Base-by-base conservation (phyloP, 2,888 invertebrate species). In the Lacanobia oleracea region DNA sequence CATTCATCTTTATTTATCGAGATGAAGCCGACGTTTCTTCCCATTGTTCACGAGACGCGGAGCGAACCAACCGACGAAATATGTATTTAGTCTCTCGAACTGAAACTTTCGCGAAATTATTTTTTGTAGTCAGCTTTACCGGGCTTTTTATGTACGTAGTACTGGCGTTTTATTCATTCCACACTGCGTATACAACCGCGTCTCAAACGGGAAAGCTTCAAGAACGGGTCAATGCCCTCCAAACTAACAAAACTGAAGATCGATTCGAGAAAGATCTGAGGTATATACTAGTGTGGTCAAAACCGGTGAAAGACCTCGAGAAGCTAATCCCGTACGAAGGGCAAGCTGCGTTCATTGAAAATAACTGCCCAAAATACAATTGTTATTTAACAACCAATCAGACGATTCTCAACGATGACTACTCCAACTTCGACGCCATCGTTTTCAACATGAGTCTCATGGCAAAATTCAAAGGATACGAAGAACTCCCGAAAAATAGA, bases 101-200 rank as follows among this genome's bases (percentile, higher is more conserved):
- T 0, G 90, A 90, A 63, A 90, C 88, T 14, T 91, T 92, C 63
- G 91, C 91, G 3, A 94, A 93, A 87, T 83, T 94, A 82, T 95
- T 95, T 82, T 94, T 95, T 75, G 62, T 92, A n/a, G 77, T 95
- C 21, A 92, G 92, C 72, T 88, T 92, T 65, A 88, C 87, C 16
- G 94, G 94, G 9, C 75, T 95, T 50, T 37, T 94, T 16, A 90
- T 91, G 87, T 95, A 95, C 70, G 79, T 88, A 2, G 75, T 90
- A 0, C 73, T 95, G 21, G 93, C 92, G 0, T 92, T 95, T 80
- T 94, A 93, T 72, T 90, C 94, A 0, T 91, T 94, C 37, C 94
- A 93, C 33, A 88, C 88, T 0, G 88, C 93, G 0, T 90, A 88
- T 18, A 88, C 85, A 0, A 85, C 84, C 1, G 74, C 89, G 9